These are phyloP conservation scores for Centrocercus urophasianus DNA, from an alignment of 2,113 vertebrate species.

Conservation along the genomic window DNA sequence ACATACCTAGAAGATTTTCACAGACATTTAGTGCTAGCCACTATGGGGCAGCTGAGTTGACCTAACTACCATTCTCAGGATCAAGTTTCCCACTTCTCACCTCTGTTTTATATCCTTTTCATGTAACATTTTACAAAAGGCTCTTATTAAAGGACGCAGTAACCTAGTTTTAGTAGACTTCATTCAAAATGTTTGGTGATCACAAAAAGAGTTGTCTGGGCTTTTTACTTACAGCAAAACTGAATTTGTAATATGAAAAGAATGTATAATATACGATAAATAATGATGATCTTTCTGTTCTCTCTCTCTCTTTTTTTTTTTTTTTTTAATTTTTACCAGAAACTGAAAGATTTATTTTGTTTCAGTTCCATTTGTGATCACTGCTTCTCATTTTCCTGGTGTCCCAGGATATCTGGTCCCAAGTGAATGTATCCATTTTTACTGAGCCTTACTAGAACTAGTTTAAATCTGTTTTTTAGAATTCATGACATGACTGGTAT, in stretches of 20 bases:
- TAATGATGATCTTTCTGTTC: neutral
- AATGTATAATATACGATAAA: neutral
- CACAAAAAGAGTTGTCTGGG: neutral
- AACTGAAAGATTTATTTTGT: accelerated
- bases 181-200: neutral
- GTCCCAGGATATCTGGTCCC: neutral
- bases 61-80: neutral
- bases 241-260: neutral
- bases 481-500: neutral
- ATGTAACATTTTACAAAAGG: neutral
- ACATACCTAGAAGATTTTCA: neutral
- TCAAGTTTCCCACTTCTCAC: neutral
- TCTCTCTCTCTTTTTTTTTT: neutral
- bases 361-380: neutral
- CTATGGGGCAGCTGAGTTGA: neutral
- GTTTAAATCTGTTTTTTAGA: neutral
- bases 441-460: neutral
- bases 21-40: neutral
- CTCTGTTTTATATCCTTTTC: neutral
- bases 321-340: neutral
- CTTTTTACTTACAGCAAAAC: neutral
- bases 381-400: neutral
- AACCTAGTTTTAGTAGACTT: neutral
- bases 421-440: neutral
- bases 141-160: neutral